A percentile compares a stretch with the other conserved stretches of the same genome.
phyloP scores from a whole-genome alignment of 2,888 invertebrate genomes.

The Congeria kusceri region DNA sequence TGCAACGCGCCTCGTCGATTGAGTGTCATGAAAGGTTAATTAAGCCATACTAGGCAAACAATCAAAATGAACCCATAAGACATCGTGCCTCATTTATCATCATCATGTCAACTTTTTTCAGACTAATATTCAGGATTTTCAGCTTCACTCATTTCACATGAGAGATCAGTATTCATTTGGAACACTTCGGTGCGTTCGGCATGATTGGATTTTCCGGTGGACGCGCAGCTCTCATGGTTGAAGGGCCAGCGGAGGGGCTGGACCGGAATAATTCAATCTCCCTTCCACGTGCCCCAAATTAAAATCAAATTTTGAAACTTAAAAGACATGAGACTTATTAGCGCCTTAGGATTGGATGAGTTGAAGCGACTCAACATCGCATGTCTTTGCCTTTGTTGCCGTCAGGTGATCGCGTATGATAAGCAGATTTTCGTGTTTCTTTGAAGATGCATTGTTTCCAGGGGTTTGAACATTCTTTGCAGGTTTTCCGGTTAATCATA shows the following conservation, averaged over 20 bases:
- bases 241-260: constrained; percentile 36
- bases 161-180: constrained; percentile 66
- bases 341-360: constrained; percentile 45
- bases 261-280: constrained; percentile 55
- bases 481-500: constrained; percentile 23
- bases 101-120: constrained; percentile 64
- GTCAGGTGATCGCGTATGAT: constrained; percentile 30
- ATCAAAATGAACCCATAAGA: constrained; percentile 60
- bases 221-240: constrained; percentile 51
- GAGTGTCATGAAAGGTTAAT: constrained; percentile 63
- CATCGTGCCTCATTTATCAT: constrained; percentile 59
- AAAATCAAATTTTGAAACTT: constrained; percentile 67
- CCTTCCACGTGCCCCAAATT: constrained; percentile 65
- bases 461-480: constrained; percentile 15
- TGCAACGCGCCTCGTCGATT: constrained; percentile 62
- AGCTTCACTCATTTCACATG: constrained; percentile 56
- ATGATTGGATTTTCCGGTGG: constrained; percentile 64
- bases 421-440: constrained; percentile 26
- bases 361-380: constrained; percentile 37
- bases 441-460: constrained; percentile 20
- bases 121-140: constrained; percentile 66
- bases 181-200: constrained; percentile 52
- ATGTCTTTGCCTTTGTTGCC: constrained; percentile 28
- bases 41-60: constrained; percentile 61
- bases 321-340: constrained; percentile 66